Base-by-base conservation (phyloP, 2,888 invertebrate genomes). In the Hylaea fasciaria region DNA sequence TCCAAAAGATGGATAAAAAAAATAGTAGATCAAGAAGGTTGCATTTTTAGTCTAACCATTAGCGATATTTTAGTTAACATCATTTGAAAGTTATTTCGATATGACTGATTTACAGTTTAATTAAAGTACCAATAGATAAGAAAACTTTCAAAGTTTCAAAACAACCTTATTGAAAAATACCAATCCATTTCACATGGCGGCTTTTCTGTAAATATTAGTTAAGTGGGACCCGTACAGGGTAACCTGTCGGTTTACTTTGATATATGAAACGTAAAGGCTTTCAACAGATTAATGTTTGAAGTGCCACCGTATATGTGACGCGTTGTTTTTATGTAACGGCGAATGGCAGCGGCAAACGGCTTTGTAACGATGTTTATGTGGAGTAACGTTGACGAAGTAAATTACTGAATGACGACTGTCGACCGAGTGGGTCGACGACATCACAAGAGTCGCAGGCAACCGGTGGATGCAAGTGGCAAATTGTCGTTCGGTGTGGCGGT, bases 241-340 rank as follows among this genome's bases (percentile, higher is more conserved):
- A 65, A 60, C 57, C 56, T 52, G 57, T 51, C 49, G 37, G 66
- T 64, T 68, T 68, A 65, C 66, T 71, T 68, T 59, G 68, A 67
- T 64, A 73, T 64, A 67, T 62, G 65, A 72, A 70, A 69, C 66
- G 65, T 54, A 43, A 63, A 69, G 51, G 66, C 72, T 71, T 70
- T 71, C 62, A 71, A 52, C 55, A 62, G 65, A 71, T 68, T 68
- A 69, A 68, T 68, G 62, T 71, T 57, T 63, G 64, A 68, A 61
- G 62, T 65, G 62, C 57, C 39, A 40, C 28, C 41, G 35, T 44
- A 47, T 62, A 45, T 28, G 50, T 54, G 51, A 59, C 54, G 40
- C n/a, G 43, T 11, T 40, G 40, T 22, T 43, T 43, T 57, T 50
- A 45, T 48, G 35, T 35, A 45, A 50, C 14, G 35, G 51, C 48